phyloP scores from a whole-genome alignment of 2,113 vertebrate species.

The Tragulus kanchil region DNA sequence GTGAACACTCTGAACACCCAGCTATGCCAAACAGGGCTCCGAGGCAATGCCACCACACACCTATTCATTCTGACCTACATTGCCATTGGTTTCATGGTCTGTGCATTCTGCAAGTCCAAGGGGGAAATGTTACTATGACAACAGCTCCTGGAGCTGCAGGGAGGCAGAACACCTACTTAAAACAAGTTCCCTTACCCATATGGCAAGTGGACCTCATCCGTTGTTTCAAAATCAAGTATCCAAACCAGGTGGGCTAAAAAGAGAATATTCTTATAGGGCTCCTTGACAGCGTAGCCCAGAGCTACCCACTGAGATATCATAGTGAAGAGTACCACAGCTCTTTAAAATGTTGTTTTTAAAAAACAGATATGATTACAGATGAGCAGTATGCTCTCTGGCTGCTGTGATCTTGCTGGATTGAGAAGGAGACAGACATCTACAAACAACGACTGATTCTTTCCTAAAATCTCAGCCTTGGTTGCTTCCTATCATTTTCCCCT shows the following conservation, averaged over 20 bases:
- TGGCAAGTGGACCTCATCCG: constrained; percentile 78
- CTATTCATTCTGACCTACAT: constrained; percentile 71
- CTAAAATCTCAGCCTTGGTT: neutral
- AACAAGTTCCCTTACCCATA: constrained; percentile 80
- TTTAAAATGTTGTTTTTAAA: neutral
- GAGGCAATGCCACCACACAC: constrained; percentile 50
- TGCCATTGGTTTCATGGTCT: constrained; percentile 64
- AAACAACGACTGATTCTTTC: neutral
- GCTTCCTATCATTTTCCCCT: neutral
- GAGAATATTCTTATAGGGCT: constrained; percentile 21
- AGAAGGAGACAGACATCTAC: neutral
- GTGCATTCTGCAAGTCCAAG: constrained; percentile 70
- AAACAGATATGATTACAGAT: constrained; percentile 24
- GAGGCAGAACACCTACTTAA: constrained; percentile 80
- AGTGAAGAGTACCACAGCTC: neutral
- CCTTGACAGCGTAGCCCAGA: neutral
- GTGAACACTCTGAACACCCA: constrained; percentile 20
- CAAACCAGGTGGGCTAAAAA: constrained; percentile 59
- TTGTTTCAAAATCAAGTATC: constrained; percentile 80
- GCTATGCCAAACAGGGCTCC: constrained; percentile 19
- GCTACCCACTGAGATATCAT: neutral
- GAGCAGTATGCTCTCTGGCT: neutral
- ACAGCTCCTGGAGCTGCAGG: constrained; percentile 76
- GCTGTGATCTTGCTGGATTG: neutral
- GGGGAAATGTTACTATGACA: constrained; percentile 83